Conservation (phyloP, 2,113 vertebrate genomes). For the Catharus minimus region DNA sequence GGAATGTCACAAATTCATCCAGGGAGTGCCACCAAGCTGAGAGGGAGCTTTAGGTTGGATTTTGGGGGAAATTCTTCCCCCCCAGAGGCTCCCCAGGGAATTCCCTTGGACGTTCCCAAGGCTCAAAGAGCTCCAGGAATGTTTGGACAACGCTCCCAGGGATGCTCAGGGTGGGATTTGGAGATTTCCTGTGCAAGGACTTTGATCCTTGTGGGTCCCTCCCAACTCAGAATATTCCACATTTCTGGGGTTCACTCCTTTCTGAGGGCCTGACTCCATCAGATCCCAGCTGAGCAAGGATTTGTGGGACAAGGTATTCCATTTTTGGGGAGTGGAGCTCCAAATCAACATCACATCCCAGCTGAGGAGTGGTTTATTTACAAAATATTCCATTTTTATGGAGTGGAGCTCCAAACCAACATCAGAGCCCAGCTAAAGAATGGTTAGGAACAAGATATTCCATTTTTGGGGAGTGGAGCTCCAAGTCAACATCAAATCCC, state of each 20-base stretch:
- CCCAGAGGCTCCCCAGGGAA: background rate
- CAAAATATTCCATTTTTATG: too few species aligned
- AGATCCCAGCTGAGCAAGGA: background rate
- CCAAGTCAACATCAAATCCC: too few species aligned
- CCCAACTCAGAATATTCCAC: background rate
- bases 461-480: too few species aligned
- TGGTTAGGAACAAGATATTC: too few species aligned
- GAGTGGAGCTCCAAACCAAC: too few species aligned
- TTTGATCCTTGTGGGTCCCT: accelerated
- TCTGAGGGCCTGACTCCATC: background rate
- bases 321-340: background rate
- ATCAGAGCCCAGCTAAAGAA: too few species aligned
- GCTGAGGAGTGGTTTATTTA: background rate
- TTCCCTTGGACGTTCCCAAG: background rate
- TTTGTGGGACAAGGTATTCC: accelerated
- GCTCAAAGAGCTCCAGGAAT: background rate
- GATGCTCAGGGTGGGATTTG: background rate
- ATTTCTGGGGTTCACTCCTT: accelerated
- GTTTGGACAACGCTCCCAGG: background rate
- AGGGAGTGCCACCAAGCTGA: background rate
- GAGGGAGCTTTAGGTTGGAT: background rate
- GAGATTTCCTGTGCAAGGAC: background rate
- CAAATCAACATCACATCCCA: background rate
- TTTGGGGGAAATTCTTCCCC: too few species aligned
- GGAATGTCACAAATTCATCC: background rate